phyloP scores from a whole-genome alignment of 2,888 invertebrate species.

The Lithophane socia region DNA sequence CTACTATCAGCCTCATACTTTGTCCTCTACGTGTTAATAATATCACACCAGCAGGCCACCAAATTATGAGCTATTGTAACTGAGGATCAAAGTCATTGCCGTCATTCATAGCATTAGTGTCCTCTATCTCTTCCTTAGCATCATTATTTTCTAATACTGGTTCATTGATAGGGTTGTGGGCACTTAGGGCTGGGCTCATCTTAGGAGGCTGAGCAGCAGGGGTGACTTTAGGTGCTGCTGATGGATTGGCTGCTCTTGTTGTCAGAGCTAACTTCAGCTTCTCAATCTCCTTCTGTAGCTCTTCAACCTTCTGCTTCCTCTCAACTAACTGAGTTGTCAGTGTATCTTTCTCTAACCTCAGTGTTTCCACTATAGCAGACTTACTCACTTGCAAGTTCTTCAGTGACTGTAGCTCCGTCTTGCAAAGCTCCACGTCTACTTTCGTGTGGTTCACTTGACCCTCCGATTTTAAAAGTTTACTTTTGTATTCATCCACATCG shows the following conservation, averaged over 20 bases:
- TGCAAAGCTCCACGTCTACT: conserved; percentile 84
- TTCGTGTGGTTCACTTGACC: conserved; percentile 83
- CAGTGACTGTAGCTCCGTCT: conserved; percentile 85
- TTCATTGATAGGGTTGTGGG: conserved; percentile 81
- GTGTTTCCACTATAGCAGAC: conserved; percentile 84
- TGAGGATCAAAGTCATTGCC: conserved; percentile 84
- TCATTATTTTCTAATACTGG: conserved; percentile 86
- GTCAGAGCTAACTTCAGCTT: conserved; percentile 80
- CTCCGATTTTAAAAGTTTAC: conserved; percentile 79
- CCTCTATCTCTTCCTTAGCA: conserved; percentile 89
- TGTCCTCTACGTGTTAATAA: conserved; percentile 53
- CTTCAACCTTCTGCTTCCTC: conserved; percentile 83
- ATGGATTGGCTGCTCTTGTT: conserved; percentile 79
- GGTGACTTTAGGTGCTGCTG: conserved; percentile 79
- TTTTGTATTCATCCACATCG: conserved; percentile 77
- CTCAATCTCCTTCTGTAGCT: conserved; percentile 83
- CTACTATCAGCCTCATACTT: conserved; percentile 61
- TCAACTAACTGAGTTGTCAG: conserved; percentile 82
- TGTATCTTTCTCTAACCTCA: conserved; percentile 86
- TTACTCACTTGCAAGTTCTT: conserved; percentile 88
- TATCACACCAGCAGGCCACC: conserved; percentile 65
- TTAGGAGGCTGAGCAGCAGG: conserved; percentile 85
- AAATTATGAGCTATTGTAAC: conserved; percentile 68
- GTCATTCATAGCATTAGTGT: conserved; percentile 83
- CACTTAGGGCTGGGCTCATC: conserved; percentile 81